These are phyloP conservation scores for Prunella himalayana DNA, from an alignment of 2,113 vertebrate species.

Conservation along the genomic window DNA sequence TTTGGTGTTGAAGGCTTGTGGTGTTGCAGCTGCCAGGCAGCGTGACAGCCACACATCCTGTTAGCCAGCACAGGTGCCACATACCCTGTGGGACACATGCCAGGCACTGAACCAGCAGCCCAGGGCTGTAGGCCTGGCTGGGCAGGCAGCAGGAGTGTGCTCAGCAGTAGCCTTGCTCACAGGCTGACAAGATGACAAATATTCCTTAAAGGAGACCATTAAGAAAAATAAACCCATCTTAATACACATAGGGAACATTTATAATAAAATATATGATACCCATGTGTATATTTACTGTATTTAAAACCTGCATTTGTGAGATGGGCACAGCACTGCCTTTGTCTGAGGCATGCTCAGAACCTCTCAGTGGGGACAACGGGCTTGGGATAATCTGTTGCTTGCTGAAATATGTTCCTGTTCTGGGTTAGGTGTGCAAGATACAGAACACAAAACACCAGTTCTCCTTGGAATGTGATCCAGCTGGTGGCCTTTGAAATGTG, in stretches of 20 bases:
- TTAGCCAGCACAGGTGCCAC: background rate
- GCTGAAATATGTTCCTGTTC: background rate
- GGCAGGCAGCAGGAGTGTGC: background rate
- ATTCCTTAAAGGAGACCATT: background rate
- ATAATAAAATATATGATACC: background rate
- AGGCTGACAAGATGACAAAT: background rate
- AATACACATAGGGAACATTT: background rate
- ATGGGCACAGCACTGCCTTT: background rate
- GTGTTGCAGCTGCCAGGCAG: background rate
- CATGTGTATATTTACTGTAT: background rate
- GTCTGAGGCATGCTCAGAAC: background rate
- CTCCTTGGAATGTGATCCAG: background rate
- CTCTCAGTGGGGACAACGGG: background rate
- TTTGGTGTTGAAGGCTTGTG: background rate
- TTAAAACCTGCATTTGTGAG: background rate
- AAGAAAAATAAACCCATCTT: background rate
- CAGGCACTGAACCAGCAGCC: background rate
- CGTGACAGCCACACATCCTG: background rate
- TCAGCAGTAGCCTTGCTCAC: background rate
- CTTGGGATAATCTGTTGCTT: background rate
- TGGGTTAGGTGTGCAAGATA: background rate
- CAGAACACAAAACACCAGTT: background rate
- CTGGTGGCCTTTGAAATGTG: background rate
- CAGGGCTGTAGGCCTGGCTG: background rate
- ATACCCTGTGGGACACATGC: background rate